Evolutionary conservation across 2,797 vertebrate genomes (phyloP), one percentile per base, ranked within the genome.

Genomic region (Leuciscus waleckii): DNA sequence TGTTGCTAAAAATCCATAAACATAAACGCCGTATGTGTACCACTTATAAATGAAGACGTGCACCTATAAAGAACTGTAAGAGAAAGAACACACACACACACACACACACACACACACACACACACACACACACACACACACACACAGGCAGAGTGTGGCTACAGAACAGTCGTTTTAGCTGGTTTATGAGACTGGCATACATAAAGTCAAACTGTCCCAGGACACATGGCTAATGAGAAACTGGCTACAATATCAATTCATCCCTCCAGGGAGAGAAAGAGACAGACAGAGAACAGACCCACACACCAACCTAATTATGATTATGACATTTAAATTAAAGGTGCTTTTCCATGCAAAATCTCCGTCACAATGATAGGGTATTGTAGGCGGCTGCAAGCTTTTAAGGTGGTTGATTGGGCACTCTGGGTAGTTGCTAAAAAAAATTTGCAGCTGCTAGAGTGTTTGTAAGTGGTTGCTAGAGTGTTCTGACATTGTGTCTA

Each of bases 151-250:
- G 5, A 39, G 37, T 13, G 51, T 74, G 41, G 51, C 69, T 58
- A 71, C 21, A 71, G 65, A 79, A 79, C 51, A 85, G 49, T 63
- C 29, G 4, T 49, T 17, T 43, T 23, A 23, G 16, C 63, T 46
- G 21, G 65, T 56, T 56, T 58, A 39, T 32, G 13, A 56, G 49
- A 79, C 37, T 46, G 49, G 35, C 75, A 79, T 49, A 37, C 49
- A 84, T 46, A 58, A 78, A 79, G 74, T 79, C 63, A 79, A 79
- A 69, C 46, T 54, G 73, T 84, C 82, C 82, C 82, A 77, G 58
- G 73, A 84, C 46, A 51, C 43, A 81, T 58, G 46, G 58, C 73
- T 83, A 54, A 83, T 67, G 61, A 68, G 73, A 49, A 76, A 76
- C 61, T 83, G 73, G 58, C 61, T n/a, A 67, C 29, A 39, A 65